Percentiles rank a stretch among this genome's conserved stretches.
Conservation (phyloP, 2,113 vertebrate genomes). For the Atlantisia rogersi region DNA sequence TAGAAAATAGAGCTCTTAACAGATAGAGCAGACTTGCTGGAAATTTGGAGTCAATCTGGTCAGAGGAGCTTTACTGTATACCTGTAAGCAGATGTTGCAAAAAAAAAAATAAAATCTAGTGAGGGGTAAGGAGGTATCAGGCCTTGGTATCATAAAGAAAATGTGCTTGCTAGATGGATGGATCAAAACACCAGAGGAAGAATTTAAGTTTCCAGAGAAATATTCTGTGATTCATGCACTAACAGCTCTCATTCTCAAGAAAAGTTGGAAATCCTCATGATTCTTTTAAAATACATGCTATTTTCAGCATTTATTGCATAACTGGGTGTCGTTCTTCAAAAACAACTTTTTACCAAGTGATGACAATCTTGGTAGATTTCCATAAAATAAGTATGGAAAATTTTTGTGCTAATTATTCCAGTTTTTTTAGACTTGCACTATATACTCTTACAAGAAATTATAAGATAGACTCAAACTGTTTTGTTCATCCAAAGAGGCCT, state of each 20-base stretch:
- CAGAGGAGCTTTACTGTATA: not conserved
- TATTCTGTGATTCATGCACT: not conserved
- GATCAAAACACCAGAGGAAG: not conserved
- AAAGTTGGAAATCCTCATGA: not conserved
- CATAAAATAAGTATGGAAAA: not conserved
- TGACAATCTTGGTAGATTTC: not conserved
- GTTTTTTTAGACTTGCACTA: not conserved
- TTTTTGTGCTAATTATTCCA: not conserved
- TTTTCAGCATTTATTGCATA: not conserved
- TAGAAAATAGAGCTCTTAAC: not conserved
- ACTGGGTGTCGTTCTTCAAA: not conserved
- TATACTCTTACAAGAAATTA: not conserved
- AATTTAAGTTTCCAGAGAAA: not conserved
- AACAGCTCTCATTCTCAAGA: not conserved
- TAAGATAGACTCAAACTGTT: not conserved
- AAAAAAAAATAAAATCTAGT: not conserved
- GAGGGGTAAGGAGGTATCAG: not conserved
- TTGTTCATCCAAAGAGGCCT: fast-evolving
- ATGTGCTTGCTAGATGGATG: not conserved
- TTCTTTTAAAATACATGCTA: not conserved
- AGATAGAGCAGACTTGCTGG: not conserved
- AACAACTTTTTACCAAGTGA: not conserved
- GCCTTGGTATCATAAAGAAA: not conserved
- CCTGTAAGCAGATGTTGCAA: not conserved
- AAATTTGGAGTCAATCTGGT: not conserved